Evolutionary conservation across 2,888 invertebrate genomes (phyloP), one percentile per base, ranked within the genome.

Genomic region (Heteropelma amictum): DNA sequence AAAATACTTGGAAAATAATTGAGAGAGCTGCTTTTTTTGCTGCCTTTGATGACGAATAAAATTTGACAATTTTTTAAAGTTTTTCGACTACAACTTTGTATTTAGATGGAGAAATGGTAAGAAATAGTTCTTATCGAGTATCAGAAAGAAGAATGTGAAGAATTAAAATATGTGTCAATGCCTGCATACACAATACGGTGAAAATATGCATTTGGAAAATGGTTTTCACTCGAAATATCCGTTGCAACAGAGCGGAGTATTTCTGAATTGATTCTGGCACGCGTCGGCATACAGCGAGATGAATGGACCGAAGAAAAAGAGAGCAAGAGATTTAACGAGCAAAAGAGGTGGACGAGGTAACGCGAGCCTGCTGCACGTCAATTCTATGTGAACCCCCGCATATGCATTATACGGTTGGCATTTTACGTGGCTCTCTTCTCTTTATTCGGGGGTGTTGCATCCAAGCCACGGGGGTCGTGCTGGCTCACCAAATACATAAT

Each of bases 391-490:
- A 76, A 80, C 78, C 82, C 79, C 82, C 81, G 79, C 81, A 82
- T 80, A 81, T 78, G 81, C 80, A 81, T 26, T 28, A 51, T 83
- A 84, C n/a, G n/a, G 82, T 85, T 85, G 80, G 81, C 82, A 79
- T 85, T 85, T 86, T 80, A 82, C 82, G 83, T 83, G 38, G 64
- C 63, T 63, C 45, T 54, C 47, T 38, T 30, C 80, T 81, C 83
- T 85, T 83, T 83, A 85, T 84, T 81, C 80, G 81, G 81, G 83
- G 84, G 84, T 83, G 84, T 84, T 83, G 80, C 80, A 80, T 74
- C 68, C 77, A 60, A 54, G 67, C 79, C 73, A 72, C 73, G 80
- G 83, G 85, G 85, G 81, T 84, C 74, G 77, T 75, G 78, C 72
- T 77, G 60, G 63, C 74, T 78, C 76, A 77, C 69, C 61, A 56